Base-by-base conservation (phyloP, 1,140 invertebrate genomes). In the Saccostrea echinata region DNA sequence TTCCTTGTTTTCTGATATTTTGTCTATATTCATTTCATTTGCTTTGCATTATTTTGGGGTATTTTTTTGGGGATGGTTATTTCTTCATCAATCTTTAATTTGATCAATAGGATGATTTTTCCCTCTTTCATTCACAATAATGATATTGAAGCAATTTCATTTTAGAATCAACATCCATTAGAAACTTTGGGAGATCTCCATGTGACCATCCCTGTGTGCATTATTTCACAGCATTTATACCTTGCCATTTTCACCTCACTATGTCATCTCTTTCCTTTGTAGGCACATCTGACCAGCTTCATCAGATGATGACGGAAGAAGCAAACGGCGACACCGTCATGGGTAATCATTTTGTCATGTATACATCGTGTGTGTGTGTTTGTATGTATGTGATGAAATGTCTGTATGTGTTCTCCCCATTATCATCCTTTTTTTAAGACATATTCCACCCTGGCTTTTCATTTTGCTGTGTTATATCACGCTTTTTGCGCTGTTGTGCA, bases 221-320 rank as follows among this genome's bases (percentile, higher is more conserved):
- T 53, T 85, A 35, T 85, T 35, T 64, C 84, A 85, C 27, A 35
- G 33, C 35, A 64, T 64, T 68, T 33, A 30, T 24, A 64, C 33
- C 84, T 51, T 43, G 64, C 24, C 84, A 85, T 85, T 43, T 35
- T 61, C 84, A 64, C 64, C 84, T 89, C 88, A 85, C 84, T 81
- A 84, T 64, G 64, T 30, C 86, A 87, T 87, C 81, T 82, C 81
- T 53, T 82, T 55, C 87, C 53, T 52, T 89, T 89, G 83, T 89
- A 89, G 88, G 88, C 71, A 87, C 88, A 57, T 86, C 88, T 61
- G 88, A 89, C 68, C 88, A 89, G 88, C 71, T 89, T 57, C 88
- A 89, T 84, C 88, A 87, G 57, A 89, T 89, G 88, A 89, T 89
- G 88, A 87, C 88, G 18, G 88, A 89, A 53, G 88, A 89, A 43